A percentile compares a stretch with the other conserved stretches of the same genome.
Evolutionary conservation across 2,113 vertebrate species (phyloP).

Genomic region (Otus sunia): DNA sequence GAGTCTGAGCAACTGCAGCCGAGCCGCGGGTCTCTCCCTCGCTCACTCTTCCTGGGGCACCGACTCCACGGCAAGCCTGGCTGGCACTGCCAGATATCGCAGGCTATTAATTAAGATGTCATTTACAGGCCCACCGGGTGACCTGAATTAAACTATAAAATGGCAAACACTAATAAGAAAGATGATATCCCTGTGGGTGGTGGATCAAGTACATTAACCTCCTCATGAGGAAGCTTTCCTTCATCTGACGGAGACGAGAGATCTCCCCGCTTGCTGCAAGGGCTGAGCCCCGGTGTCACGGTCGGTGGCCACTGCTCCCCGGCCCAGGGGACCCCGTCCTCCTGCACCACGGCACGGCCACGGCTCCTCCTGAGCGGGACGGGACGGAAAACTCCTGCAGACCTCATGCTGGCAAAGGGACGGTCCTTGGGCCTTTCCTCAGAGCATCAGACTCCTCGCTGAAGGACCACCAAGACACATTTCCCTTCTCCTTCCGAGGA

Average conservation of each 20-base stretch:
- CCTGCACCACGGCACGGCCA: accelerated
- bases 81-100: not conserved
- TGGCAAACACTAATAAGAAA: slow-evolving; percentile 51
- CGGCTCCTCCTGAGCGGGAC: not conserved
- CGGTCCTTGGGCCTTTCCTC: not conserved
- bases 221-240: not conserved
- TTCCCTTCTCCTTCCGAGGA: not conserved
- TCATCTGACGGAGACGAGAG: not conserved
- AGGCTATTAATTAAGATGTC: slow-evolving; percentile 62
- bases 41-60: not conserved
- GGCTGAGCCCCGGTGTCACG: not conserved
- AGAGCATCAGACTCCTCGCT: not conserved
- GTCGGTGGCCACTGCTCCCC: not conserved
- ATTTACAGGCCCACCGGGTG: slow-evolving; percentile 55
- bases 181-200: slow-evolving; percentile 7
- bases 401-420: not conserved
- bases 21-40: not conserved
- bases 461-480: not conserved
- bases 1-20: no score
- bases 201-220: slow-evolving; percentile 31
- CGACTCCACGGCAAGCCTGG: not conserved
- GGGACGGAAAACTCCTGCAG: not conserved
- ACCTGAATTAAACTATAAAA: slow-evolving; percentile 61
- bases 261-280: not conserved
- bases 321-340: accelerated